Evolutionary conservation across 2,888 invertebrate species (phyloP), one percentile per base, ranked within the genome.

Genomic region (Oithona nana): DNA sequence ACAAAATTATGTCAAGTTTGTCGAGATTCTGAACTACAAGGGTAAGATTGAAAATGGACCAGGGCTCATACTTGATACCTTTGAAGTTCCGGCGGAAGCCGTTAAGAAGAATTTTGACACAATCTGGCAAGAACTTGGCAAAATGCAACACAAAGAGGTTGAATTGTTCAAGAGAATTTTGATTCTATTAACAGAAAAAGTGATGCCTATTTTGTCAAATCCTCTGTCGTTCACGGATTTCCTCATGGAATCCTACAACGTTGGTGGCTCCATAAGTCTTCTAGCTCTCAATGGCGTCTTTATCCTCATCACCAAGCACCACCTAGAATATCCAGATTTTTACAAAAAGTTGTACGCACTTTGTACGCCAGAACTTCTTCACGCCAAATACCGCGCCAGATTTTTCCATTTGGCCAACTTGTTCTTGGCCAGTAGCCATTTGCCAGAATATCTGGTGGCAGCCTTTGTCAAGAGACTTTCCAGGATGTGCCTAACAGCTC

Each of bases 271-370:
- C 0, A 81, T 89, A 65, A 86, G 90, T 71, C 79, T 95, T 70
- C 75, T 97, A 61, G 89, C 94, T 0, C 76, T 97, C 13, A 92
- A 93, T 72, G 93, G 94, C 24, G 82, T 95, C 61, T 86, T 92
- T 71, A 82, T 86, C 59, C 78, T 97, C 66, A 88, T 95, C 64
- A 84, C 87, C 66, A 83, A 84, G 65, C 84, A 92, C 75, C 94
- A 95, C 76, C 80, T 97, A 75, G 86, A 93, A 69, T 94, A 93
- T 75, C 94, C 95, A 0, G 86, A 90, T 71, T 88, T 97, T 72
- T 97, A 89, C 75, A 82, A 82, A 68, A 90, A 94, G 69, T 78
- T 97, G n/a, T 97, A 97, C 76, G 84, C 85, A 24, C 83, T 97
- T 82, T 86, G 93, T 70, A 85, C 88, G 70, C 87, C 90, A 0